phyloP scores from a whole-genome alignment of 1,140 invertebrate species.

The Diorhabda sublineata region DNA sequence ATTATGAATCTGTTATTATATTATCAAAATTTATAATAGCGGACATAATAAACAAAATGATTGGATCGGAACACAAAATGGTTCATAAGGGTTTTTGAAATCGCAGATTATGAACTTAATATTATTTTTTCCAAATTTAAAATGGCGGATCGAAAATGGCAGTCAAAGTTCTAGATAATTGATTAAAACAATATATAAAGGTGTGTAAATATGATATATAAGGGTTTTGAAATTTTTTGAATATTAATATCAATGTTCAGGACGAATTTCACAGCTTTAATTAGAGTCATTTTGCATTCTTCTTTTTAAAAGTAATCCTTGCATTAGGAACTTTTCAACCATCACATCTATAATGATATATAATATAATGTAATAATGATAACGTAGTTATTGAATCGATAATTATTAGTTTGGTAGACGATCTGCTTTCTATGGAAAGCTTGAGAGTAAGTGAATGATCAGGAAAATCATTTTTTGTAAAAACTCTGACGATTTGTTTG shows the following conservation, averaged over 20 bases:
- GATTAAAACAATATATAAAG: too few species aligned
- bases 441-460: slow-evolving; percentile 49
- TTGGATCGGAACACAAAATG: too few species aligned
- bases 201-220: too few species aligned
- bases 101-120: too few species aligned
- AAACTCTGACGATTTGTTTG: slow-evolving; percentile 27
- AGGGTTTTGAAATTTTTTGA: too few species aligned
- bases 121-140: too few species aligned
- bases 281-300: slow-evolving; percentile 12
- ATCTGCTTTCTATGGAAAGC: slow-evolving; percentile 40
- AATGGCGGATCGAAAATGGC: too few species aligned
- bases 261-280: slow-evolving; percentile 10
- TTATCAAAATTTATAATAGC: too few species aligned
- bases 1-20: too few species aligned
- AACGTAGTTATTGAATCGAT: slow-evolving; percentile 61
- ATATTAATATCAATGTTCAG: background rate
- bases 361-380: slow-evolving; percentile 42
- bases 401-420: slow-evolving; percentile 52
- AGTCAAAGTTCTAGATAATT: too few species aligned
- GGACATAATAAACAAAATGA: too few species aligned
- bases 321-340: slow-evolving; percentile 45
- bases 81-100: too few species aligned
- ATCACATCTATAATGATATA: slow-evolving; percentile 27
- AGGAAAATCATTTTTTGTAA: slow-evolving; percentile 50
- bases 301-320: slow-evolving; percentile 30